phyloP scores from a whole-genome alignment of 2,113 vertebrate genomes.

The Caranx melampygus region DNA sequence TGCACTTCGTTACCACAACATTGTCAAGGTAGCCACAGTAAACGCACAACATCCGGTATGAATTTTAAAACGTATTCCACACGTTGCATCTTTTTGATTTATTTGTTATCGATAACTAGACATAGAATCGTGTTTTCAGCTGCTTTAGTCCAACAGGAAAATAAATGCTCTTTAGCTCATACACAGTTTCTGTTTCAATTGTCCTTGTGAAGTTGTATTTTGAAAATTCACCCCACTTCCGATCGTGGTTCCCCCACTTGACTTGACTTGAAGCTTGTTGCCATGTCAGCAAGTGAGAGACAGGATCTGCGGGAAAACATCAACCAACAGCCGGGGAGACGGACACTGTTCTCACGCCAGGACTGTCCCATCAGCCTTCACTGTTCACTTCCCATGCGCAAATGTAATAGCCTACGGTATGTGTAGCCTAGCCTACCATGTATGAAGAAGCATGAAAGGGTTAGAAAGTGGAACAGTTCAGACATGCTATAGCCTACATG shows the following conservation, averaged over 20 bases:
- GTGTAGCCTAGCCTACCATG: too few species aligned
- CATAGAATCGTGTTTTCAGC: too few species aligned
- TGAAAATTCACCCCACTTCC: not conserved
- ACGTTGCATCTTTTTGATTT: not conserved
- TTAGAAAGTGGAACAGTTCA: too few species aligned
- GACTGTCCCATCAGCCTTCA: too few species aligned
- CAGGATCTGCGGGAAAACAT: not conserved
- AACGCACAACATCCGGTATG: conserved; percentile 41
- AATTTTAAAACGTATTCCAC: conserved; percentile 2
- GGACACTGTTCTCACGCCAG: too few species aligned
- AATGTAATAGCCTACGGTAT: too few species aligned
- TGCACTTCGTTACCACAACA: conserved; percentile 60
- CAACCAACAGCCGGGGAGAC: not conserved
- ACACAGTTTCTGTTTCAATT: not conserved
- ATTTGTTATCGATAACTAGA: too few species aligned
- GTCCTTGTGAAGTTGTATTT: not conserved
- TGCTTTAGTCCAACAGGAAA: not conserved
- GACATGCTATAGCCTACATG: too few species aligned
- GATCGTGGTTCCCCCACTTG: not conserved
- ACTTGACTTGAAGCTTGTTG: not conserved
- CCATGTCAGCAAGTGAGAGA: not conserved
- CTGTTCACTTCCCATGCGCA: not conserved
- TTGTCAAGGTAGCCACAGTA: not conserved
- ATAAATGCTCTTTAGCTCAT: not conserved
- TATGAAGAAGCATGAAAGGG: too few species aligned